phyloP scores from a whole-genome alignment of 2,888 invertebrate genomes.

The Pollenia amentaria region DNA sequence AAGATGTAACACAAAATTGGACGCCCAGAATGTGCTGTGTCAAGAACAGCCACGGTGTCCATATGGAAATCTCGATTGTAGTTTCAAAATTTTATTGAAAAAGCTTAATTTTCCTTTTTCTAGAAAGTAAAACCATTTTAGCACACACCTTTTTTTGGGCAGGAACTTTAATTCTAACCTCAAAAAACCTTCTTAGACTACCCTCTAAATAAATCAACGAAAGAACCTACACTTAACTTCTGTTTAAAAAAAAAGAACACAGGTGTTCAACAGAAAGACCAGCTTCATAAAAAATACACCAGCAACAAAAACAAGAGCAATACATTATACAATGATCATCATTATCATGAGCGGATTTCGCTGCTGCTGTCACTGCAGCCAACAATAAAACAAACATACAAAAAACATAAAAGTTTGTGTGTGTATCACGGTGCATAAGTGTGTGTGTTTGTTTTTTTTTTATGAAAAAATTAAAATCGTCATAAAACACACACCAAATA shows the following conservation, averaged over 20 bases:
- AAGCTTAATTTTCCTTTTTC: no score
- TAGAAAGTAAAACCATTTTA: no score
- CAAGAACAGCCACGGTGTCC: no score
- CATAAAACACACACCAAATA: conserved; percentile 44
- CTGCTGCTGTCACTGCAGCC: conserved; percentile 23
- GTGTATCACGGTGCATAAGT: conserved; percentile 10
- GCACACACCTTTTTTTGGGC: no score
- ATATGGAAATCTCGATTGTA: no score
- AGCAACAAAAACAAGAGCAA: conserved; percentile 62
- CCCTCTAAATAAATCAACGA: conserved; percentile 10
- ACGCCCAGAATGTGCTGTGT: no score
- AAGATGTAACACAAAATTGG: no score
- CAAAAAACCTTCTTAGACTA: conserved; percentile 1
- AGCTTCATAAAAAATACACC: conserved; percentile 61
- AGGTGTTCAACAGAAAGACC: conserved; percentile 74
- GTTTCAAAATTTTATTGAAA: no score
- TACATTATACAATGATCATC: conserved; percentile 61
- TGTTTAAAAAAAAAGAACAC: conserved; percentile 71
- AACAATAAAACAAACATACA: conserved; percentile 4
- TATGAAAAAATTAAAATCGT: conserved; percentile 43
- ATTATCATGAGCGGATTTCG: conserved; percentile 65
- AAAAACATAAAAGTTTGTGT: background rate
- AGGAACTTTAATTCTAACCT: no score
- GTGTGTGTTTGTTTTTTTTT: conserved; percentile 22
- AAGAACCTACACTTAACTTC: conserved; percentile 71